phyloP scores from a whole-genome alignment of 2,888 invertebrate genomes.

The Heteropelma amictum region DNA sequence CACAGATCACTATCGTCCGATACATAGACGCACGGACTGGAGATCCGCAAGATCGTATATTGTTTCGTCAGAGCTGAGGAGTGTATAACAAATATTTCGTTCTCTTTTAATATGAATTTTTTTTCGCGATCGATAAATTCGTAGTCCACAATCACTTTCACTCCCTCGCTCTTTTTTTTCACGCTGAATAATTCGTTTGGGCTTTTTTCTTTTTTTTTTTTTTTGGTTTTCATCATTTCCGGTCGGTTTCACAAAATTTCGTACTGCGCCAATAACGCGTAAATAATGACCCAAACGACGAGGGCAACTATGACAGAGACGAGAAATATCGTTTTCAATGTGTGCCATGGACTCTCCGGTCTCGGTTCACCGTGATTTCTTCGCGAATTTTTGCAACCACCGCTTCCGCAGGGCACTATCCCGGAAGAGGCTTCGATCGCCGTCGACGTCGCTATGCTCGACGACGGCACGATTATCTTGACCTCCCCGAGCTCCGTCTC shows the following conservation, averaged over 20 bases:
- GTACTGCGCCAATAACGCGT: conserved; percentile 72
- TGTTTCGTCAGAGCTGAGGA: conserved; percentile 10
- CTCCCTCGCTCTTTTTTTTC: neutral
- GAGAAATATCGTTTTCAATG: conserved; percentile 79
- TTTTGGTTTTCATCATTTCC: no score
- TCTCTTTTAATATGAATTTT: no score
- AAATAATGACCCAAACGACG: conserved; percentile 78
- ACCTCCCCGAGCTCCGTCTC: conserved; percentile 74
- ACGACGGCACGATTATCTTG: conserved; percentile 59
- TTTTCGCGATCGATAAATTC: conserved; percentile 2
- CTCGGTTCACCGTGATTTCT: conserved; percentile 53
- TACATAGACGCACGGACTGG: conserved; percentile 8
- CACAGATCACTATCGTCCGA: neutral
- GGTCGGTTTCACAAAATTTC: conserved; percentile 63
- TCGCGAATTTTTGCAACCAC: conserved; percentile 66
- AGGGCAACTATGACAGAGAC: conserved; percentile 77
- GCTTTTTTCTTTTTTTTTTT: neutral
- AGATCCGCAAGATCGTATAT: conserved; percentile 30
- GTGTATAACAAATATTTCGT: neutral
- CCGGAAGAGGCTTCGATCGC: conserved; percentile 47
- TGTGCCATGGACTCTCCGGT: conserved; percentile 79
- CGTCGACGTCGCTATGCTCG: conserved; percentile 63
- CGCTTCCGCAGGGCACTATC: conserved; percentile 65
- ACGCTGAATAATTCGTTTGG: neutral
- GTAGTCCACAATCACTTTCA: no score